Base-by-base conservation (phyloP, 2,797 vertebrate genomes). In the Siniperca undulata region DNA sequence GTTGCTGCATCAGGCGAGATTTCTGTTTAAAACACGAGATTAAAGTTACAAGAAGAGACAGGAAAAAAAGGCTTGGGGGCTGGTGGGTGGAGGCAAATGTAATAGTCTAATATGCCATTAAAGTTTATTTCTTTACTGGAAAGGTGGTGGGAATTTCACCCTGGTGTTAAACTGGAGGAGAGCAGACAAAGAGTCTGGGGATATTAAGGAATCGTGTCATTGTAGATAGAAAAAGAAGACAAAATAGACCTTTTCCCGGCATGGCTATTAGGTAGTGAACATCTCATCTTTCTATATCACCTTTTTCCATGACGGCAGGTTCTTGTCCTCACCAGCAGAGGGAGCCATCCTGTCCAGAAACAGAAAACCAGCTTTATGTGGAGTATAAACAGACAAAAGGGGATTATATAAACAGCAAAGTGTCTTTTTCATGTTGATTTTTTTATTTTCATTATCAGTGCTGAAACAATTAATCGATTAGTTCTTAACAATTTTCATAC, bases 81-180 rank as follows among this genome's bases (percentile, higher is more conserved):
- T 19, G 60, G 60, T 78, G 86, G 81, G 70, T 42, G 82, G 73
- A 77, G 88, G 86, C 44, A 36, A 62, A 76, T 30, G 27, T 81
- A 88, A 80, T 73, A 40, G 66, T 48, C 38, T 85, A 83, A 92
- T 90, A 77, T 77, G 82, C 86, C 81, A 88, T 93, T 92, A 85
- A 81, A 90, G 88, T 90, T 88, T 77, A 92, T 86, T 91, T 88
- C 87, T 89, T 89, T 89, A 86, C 89, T 86, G 91, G 88, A 91
- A 84, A 85, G 82, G 70, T 77, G 81, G 80, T 78, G 90, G 84
- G 68, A 82, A 58, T 85, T 85, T 87, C 62, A 80, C 71, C 80
- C 38, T 27, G 7, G 79, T 75, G 79, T 82, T 66, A 20, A 79
- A 77, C 24, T 65, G 68, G 56, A 60, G 66, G 50, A 68, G 80